Conservation (phyloP, 2,113 vertebrate genomes). For the Corythaixoides concolor region DNA sequence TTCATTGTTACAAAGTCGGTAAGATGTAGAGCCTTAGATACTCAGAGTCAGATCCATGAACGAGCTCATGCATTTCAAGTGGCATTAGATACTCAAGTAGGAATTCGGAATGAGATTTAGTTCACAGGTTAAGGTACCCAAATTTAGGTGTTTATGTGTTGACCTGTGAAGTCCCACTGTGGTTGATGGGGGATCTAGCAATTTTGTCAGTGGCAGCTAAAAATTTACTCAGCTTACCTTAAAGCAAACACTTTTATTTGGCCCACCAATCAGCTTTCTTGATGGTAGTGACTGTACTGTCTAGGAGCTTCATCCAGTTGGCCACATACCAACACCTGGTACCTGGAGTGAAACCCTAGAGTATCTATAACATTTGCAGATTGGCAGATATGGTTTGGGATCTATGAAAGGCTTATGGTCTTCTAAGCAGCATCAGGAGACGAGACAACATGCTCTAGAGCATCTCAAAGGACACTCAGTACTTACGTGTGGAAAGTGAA, state of each 20-base stretch:
- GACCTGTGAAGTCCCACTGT: not conserved
- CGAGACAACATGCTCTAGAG: not conserved
- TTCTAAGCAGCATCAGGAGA: not conserved
- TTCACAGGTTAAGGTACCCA: not conserved
- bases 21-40: not conserved
- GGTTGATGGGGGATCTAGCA: not conserved
- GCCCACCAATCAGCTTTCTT: not conserved
- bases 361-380: not conserved
- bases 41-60: not conserved
- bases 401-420: not conserved
- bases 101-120: slow-evolving; percentile 16
- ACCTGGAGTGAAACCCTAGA: not conserved
- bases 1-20: not conserved
- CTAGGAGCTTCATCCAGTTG: not conserved
- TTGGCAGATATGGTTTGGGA: not conserved
- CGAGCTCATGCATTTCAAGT: slow-evolving; percentile 21
- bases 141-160: not conserved
- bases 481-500: not conserved
- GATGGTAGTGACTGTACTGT: not conserved
- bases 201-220: not conserved
- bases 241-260: not conserved
- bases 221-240: not conserved
- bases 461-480: not conserved
- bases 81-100: slow-evolving; percentile 7
- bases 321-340: not conserved